A percentile compares a stretch with the other conserved stretches of the same genome.
These are phyloP conservation scores for Lepidothrix coronata DNA, from an alignment of 2,113 vertebrate species.

Conservation along the genomic window DNA sequence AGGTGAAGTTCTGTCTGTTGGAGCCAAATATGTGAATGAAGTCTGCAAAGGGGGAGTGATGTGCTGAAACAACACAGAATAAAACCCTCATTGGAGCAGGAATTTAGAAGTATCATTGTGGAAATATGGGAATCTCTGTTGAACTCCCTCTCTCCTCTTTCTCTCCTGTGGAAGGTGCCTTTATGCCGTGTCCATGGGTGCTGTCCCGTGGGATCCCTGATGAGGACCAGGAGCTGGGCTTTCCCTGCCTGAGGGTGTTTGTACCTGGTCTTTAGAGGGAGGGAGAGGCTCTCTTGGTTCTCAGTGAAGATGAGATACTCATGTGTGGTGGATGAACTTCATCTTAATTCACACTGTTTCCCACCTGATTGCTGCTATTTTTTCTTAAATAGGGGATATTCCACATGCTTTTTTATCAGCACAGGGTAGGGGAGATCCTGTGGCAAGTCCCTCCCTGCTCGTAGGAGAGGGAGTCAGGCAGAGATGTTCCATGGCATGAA, in stretches of 20 bases:
- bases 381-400: neutral
- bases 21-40: neutral
- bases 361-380: neutral
- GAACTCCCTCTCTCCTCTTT: neutral
- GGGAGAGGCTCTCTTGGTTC: neutral
- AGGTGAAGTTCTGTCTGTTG: neutral
- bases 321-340: neutral
- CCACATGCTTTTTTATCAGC: accelerated
- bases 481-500: accelerated
- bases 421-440: neutral
- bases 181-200: accelerated
- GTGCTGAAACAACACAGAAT: neutral
- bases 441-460: neutral
- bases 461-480: accelerated
- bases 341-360: neutral
- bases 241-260: accelerated
- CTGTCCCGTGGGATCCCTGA: neutral
- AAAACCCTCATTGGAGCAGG: neutral
- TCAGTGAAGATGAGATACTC: neutral
- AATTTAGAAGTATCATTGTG: neutral
- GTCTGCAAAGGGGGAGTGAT: neutral
- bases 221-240: neutral
- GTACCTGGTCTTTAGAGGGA: neutral
- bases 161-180: neutral
- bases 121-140: neutral